These are phyloP conservation scores for Neotragus moschatus DNA, from an alignment of 2,113 vertebrate genomes.

Conservation along the genomic window DNA sequence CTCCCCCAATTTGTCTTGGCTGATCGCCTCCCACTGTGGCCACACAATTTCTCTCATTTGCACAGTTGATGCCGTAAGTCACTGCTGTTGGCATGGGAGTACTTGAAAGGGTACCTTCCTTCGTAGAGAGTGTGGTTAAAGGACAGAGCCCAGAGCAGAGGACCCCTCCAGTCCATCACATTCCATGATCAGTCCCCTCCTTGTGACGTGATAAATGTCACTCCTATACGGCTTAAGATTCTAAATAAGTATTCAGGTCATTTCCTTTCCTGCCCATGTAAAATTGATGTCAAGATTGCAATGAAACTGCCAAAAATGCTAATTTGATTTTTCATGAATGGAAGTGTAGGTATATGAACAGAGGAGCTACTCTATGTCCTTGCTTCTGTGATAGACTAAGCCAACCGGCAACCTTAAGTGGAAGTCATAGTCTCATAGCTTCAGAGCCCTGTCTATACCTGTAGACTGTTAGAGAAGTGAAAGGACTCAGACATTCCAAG, in stretches of 20 bases:
- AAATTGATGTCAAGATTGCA: background rate
- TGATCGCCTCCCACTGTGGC: constrained; percentile 59
- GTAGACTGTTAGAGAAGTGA: background rate
- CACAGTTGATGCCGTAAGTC: background rate
- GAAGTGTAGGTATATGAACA: background rate
- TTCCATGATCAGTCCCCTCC: background rate
- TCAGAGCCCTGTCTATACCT: background rate
- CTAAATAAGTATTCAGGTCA: background rate
- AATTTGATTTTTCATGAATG: background rate
- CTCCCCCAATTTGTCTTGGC: constrained; percentile 75
- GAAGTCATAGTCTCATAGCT: background rate
- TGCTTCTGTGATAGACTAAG: background rate
- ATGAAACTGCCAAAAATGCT: background rate
- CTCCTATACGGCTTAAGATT: background rate
- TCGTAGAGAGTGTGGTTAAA: background rate
- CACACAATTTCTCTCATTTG: constrained; percentile 26
- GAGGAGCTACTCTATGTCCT: background rate
- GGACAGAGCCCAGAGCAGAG: background rate
- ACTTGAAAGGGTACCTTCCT: background rate
- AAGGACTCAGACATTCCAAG: background rate
- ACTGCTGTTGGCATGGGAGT: background rate
- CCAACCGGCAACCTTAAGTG: background rate
- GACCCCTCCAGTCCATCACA: background rate
- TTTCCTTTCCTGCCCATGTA: background rate
- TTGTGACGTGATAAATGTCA: background rate